Evolutionary conservation across 23 tunicate species (phyloP).

Genomic region (Corella eumyota): DNA sequence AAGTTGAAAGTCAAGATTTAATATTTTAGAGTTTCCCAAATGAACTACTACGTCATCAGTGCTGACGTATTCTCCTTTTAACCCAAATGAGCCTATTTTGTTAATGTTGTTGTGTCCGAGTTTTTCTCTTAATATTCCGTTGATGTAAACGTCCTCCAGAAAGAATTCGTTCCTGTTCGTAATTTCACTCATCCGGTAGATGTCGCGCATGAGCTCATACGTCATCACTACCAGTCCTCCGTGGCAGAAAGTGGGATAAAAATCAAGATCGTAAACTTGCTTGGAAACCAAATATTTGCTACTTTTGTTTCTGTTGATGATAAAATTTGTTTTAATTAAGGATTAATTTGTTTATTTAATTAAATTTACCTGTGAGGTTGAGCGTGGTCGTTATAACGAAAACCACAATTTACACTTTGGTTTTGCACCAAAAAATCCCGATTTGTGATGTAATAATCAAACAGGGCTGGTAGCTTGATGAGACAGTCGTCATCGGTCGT

Average conservation of each 20-base stretch:
- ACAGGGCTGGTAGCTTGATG: conserved; percentile 36
- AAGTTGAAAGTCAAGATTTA: no score
- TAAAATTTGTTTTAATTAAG: no score
- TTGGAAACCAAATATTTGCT: conserved; percentile 40
- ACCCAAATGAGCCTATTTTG: no score
- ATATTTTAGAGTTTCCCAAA: no score
- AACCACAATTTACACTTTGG: conserved; percentile 59
- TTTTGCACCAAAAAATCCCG: not conserved
- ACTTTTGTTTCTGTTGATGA: conserved; percentile 17
- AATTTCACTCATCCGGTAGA: conserved; percentile 39
- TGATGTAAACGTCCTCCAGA: conserved; percentile 64
- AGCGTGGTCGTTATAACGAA: conserved; percentile 17
- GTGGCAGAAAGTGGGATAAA: conserved; percentile 60
- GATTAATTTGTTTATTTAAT: no score
- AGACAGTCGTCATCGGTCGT: conserved; percentile 87
- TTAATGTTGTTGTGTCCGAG: conserved; percentile 2
- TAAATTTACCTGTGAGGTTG: conserved; percentile 48
- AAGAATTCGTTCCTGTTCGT: conserved; percentile 40
- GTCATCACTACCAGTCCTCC: conserved; percentile 62
- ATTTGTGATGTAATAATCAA: conserved; percentile 32
- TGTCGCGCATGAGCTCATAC: conserved; percentile 8
- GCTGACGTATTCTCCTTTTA: no score
- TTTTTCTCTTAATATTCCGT: conserved; percentile 36
- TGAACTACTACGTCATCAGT: no score
- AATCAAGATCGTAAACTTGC: conserved; percentile 16